Base-by-base conservation (phyloP, 2,113 vertebrate species). In the Poecile atricapillus region DNA sequence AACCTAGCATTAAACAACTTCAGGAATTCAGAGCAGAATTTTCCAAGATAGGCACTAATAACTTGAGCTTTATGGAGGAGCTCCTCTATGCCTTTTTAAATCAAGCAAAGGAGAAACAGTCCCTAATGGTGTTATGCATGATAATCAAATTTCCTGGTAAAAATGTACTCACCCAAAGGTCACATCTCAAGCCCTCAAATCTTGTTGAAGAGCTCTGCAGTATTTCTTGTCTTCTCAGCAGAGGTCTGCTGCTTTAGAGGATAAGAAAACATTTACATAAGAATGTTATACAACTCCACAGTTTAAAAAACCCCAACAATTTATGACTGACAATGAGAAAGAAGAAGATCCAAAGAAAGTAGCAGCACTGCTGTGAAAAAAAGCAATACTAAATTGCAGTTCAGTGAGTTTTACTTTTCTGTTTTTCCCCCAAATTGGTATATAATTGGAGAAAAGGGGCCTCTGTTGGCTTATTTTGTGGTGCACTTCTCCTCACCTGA, bases 191-290 rank as follows among this genome's bases (percentile, higher is more conserved):
- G 52, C 15, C 24, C 27, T 82, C 21, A 56, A 64, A 91, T 75
- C n/a, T 84, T 68, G 22, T 52, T 13, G 3, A 30, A 86, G 50
- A 83, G 41, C 31, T 55, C 71, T 59, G n/a, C 27, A 75, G 47
- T 86, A 39, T 14, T 60, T 7, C 35, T 73, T 1, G 3, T 27
- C 68, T 77, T 77, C 71, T 91, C 55, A 91, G 43, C 16, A 46
- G 63, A 79, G 43, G 22, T 55, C 19, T 49, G 31, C 18, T 89
- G 67, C 74, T 84, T 82, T 62, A 27, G 49, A 79, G 68, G 59
- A 70, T 60, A 88, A 70, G 28, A 31, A 33, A 88, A 47, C 22
- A 81, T 86, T 94, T 93, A 63, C 31, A 60, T 74, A 95, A 95
- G 63, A 83, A 77, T 43, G 56, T 90, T 91, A 88, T 28, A 49